Evolutionary conservation across 2,113 vertebrate species (phyloP), one percentile per base, ranked within the genome.

Genomic region (Microcebus lehilahytsara): DNA sequence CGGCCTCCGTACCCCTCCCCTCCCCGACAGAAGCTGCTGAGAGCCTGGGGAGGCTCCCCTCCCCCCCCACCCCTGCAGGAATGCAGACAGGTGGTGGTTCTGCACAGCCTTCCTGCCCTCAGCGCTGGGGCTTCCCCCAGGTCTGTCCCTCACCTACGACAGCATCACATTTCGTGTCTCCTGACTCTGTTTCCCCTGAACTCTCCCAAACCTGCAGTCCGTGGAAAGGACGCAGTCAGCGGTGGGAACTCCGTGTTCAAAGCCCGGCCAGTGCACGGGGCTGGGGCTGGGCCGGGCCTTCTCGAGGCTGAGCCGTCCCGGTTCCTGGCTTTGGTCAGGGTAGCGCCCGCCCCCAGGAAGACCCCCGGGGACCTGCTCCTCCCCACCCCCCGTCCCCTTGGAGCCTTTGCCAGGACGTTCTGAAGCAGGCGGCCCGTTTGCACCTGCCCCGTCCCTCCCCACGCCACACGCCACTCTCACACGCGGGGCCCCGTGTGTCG

Each of bases 391-490:
- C 7, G 42, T 46, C 42, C 25, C 16, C 9, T 9, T 37, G 75
- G 37, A 14, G 30, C 42, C 17, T 2, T 1, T 32, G 17, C 19
- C 53, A 66, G 49, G 69, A 1, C 12, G 40, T 1, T n/a, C 9
- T 2, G 11, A 34, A 74, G 56, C 30, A 27, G 77, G 27, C 67
- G 32, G 27, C 16, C 11, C 19, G 66, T 20, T 0, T 12, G 19
- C 12, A 20, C 11, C 30, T 9, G 37, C 69, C 16, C 16, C 12
- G 13, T 8, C 1, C 58, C 0, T 9, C 37, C 32, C 27, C 6
- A 27, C 32, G 1, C 0, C 27, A 9, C 19, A 16, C 0, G 0
- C 20, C 37, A 5, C 74, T 49, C 49, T 5, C 6, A 56, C 0
- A 0, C 23, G 37, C 25, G 17, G 4, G 2, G 23, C 3, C 11